Evolutionary conservation across 2,797 vertebrate genomes (phyloP), one percentile per base, ranked within the genome.

Genomic region (Phoeniculus purpureus): DNA sequence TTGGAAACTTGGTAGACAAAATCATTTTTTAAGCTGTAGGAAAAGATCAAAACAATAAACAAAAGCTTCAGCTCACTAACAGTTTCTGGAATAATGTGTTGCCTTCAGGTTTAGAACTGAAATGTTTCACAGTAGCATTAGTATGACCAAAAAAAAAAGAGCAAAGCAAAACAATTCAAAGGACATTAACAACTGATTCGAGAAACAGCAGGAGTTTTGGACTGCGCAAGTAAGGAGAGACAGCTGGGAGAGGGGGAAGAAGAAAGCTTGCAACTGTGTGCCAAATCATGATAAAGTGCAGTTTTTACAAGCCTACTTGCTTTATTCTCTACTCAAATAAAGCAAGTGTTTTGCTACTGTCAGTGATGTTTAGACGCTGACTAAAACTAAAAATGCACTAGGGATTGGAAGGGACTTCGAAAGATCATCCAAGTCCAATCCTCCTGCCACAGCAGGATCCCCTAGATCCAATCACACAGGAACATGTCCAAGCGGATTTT

Each of bases 81-180:
- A 89, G 51, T 82, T 82, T 87, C 76, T 78, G 51, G 40, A 83
- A 78, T 75, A 43, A 70, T 2, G 1, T 75, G 32, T 81, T 77
- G 32, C 20, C 27, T 78, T 90, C 85, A 45, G 27, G 12, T 79
- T 94, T 92, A 91, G 93, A 92, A 87, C 5, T 62, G 29, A 32
- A 87, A 62, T 45, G 50, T 75, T 93, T 58, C 43, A 47, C 31
- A 64, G 61, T 87, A 89, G 37, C 18, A 80, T 89, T 87, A 87
- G 51, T 77, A 84, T 40, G n/a, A 73, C 31, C 43, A 43, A 14
- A 43, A 11, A 80, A 61, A 83, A 7, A 90, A 84, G 94, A 92
- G 60, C 47, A 95, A 92, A 94, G 61, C 50, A 51, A 80, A 94
- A 80, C 80, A 92, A 91, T 89, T 81, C 48, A 75, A 78, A 72